These are phyloP conservation scores for Anguilla anguilla DNA, from an alignment of 2,797 vertebrate genomes.

Conservation along the genomic window DNA sequence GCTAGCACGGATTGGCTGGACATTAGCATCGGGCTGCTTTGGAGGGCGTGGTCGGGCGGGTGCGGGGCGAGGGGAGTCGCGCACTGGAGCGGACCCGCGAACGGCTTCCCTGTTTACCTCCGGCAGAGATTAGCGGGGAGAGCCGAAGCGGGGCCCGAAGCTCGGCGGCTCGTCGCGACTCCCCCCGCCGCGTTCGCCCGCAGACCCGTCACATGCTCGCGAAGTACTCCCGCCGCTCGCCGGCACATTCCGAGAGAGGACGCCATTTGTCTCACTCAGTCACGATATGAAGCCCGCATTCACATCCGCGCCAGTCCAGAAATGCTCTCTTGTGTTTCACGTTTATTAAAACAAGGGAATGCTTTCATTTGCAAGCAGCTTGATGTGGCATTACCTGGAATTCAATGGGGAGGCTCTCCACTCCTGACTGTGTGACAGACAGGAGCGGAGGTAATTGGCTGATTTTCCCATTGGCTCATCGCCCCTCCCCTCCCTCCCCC, in stretches of 20 bases:
- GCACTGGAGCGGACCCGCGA: slow-evolving; percentile 38
- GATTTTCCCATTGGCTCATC: background rate
- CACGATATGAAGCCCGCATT: background rate
- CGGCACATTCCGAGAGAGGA: slow-evolving; percentile 37
- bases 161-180: slow-evolving; percentile 51
- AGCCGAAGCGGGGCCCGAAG: slow-evolving; percentile 45
- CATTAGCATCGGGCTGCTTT: background rate
- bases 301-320: background rate
- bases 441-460: background rate
- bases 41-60: background rate
- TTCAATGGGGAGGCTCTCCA: background rate
- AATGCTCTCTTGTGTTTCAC: background rate
- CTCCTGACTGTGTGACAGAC: background rate
- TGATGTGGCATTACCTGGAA: background rate
- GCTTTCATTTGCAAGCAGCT: background rate
- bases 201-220: slow-evolving; percentile 40
- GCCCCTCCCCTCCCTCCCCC: background rate
- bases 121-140: slow-evolving; percentile 40
- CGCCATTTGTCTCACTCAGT: background rate
- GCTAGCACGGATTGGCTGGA: background rate
- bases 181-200: slow-evolving; percentile 34
- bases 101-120: slow-evolving; percentile 13
- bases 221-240: slow-evolving; percentile 33
- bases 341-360: background rate
- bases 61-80: slow-evolving; percentile 29